Base-by-base conservation (phyloP, 2,888 invertebrate genomes). In the Drosophila borborema region DNA sequence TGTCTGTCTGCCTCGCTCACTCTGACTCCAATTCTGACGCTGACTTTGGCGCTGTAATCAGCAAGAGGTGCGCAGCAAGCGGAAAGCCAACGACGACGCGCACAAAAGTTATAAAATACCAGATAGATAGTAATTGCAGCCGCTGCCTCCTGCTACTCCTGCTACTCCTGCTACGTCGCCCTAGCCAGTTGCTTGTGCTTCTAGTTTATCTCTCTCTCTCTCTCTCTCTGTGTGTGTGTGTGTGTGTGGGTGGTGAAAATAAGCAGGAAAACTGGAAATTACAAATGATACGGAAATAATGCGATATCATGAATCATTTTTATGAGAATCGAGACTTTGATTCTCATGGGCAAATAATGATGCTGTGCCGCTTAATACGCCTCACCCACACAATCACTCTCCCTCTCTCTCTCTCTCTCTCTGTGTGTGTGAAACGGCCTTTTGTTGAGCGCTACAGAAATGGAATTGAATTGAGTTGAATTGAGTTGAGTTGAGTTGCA, bases 221-320 rank as follows among this genome's bases (percentile, higher is more conserved):
- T 18, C 3, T n/a, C 2, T 41, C 9, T 38, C 5, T 38, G 14
- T 38, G 3, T 41, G 18, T 43, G 46, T 49, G n/a, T 68, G 54
- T 63, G 53, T 63, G 58, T 41, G 68, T 66, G 64, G 43, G 45
- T 66, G 76, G 74, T 60, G 77, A 81, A 89, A 89, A 89, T 87
- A 89, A 89, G 86, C 80, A 89, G 90, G 88, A 89, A 89, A 89
- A n/a, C 86, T 86, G 86, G 85, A 86, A 86, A 86, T 86, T 86
- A 89, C 86, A 86, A 86, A 86, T 86, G 86, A 86, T 86, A 89
- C 86, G 86, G 86, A 89, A 86, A 86, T 86, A 86, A 86, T 86
- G 90, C 89, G 89, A 87, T 89, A 86, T 87, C 86, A 86, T 86
- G 86, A 86, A 86, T 86, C 89, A 86, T 86, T 86, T 86, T 89